Base-by-base conservation (phyloP, 2,888 invertebrate genomes). In the Nezara viridula region DNA sequence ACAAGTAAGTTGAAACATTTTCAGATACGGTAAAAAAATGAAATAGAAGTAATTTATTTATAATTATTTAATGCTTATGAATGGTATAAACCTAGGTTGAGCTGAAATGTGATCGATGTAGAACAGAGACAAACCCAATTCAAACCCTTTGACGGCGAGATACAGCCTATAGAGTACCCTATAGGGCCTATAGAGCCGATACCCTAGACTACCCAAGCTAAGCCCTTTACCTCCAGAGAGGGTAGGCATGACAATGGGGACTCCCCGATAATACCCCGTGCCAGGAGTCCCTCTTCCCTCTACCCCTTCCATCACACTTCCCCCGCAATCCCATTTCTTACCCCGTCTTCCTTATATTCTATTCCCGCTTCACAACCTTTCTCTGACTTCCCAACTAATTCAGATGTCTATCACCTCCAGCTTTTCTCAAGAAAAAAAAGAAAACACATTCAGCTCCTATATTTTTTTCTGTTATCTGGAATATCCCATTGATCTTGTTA, bases 281-380 rank as follows among this genome's bases (percentile, higher is more conserved):
- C 66, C 66, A 73, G 66, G 66, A 73, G 37, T 73, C 66, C 19
- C 66, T 16, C 27, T 27, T 50, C 12, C 14, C 50, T 50, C 50
- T 16, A 2, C 14, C 19, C 50, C 50, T 44, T 10, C 50, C 3
- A 9, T 50, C 60, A 4, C 27, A 7, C 4, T 37, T 37, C n/a
- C n/a, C n/a, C n/a, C n/a, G n/a, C n/a, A n/a, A n/a, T n/a, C n/a
- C n/a, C n/a, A n/a, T n/a, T n/a, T n/a, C n/a, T n/a, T n/a, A n/a
- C n/a, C n/a, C n/a, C n/a, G n/a, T n/a, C n/a, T n/a, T 73, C 66
- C 66, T 73, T 73, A 73, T 32, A 73, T 73, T 73, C 66, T 73
- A 73, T 73, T 73, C 66, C 19, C 66, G 32, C 19, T 73, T 73
- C 37, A 73, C 37, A 19, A 19, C 66, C 21, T 73, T 37, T 19